Conservation (phyloP, 64 coral and sea anemone genomes). For the Stylophora pistillata region DNA sequence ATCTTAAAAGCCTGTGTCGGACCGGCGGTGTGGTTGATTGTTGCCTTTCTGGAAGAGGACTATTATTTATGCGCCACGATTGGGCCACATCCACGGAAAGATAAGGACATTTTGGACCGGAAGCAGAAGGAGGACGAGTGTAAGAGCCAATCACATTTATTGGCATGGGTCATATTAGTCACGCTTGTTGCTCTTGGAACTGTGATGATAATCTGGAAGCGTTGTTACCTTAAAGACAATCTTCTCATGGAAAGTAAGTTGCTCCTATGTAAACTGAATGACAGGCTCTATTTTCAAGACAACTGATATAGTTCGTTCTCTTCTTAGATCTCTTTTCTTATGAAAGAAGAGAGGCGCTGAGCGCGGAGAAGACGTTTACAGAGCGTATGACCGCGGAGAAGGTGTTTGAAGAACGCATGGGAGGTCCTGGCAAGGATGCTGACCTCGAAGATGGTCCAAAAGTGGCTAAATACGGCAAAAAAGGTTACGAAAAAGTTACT, state of each 20-base stretch:
- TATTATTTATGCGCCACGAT: conserved; percentile 34
- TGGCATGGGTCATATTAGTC: conserved; percentile 4
- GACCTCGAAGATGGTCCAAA: conserved; percentile 7
- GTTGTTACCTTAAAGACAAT: conserved; percentile 39
- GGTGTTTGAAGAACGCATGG: conserved; percentile 31
- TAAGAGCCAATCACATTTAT: conserved; percentile 13
- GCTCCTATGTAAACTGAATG: background rate
- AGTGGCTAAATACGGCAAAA: background rate
- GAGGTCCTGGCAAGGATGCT: background rate
- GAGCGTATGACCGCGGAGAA: conserved; percentile 14
- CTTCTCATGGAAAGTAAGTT: conserved; percentile 38
- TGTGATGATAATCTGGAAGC: background rate
- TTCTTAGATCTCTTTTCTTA: conserved; percentile 24
- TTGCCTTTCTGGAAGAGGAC: conserved; percentile 11
- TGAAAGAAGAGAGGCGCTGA: conserved; percentile 39
- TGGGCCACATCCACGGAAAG: background rate
- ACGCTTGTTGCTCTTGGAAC: background rate
- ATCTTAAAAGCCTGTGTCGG: conserved; percentile 25
- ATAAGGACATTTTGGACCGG: background rate
- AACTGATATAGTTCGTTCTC: background rate
- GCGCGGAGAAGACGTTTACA: conserved; percentile 12
- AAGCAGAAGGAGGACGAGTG: background rate
- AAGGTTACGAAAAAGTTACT: conserved; percentile 12
- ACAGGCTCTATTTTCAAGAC: background rate
- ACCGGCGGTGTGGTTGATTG: conserved; percentile 14